Conservation (phyloP, 2,113 vertebrate genomes). For the Paratilapia polleni region DNA sequence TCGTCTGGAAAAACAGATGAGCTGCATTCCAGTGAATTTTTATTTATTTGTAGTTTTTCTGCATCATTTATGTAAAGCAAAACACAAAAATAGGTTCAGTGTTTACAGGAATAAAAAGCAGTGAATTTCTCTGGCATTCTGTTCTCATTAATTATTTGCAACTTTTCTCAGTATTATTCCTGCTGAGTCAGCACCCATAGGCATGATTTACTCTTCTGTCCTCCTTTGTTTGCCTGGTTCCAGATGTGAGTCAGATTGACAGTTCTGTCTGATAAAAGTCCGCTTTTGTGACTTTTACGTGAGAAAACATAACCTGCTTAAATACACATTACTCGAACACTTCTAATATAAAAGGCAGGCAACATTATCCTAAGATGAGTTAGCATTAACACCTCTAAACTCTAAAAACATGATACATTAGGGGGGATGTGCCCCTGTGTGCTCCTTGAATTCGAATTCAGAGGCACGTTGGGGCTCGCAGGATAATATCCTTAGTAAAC, state of each 20-base stretch:
- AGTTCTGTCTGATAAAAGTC: neutral
- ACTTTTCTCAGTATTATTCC: neutral
- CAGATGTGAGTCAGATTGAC: neutral
- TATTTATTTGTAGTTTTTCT: neutral
- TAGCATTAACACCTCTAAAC: neutral
- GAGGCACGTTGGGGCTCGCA: no score
- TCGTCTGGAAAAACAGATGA: neutral
- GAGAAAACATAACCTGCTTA: neutral
- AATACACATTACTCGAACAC: neutral
- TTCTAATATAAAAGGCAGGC: neutral
- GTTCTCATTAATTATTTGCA: neutral
- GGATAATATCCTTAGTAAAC: neutral
- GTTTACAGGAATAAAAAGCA: neutral
- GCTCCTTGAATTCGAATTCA: no score
- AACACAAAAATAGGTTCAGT: neutral
- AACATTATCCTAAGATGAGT: neutral
- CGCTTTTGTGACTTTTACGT: neutral
- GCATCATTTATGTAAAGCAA: neutral
- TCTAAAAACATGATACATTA: neutral
- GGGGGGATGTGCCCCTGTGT: neutral
- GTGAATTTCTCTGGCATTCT: neutral
- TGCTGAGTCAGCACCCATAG: neutral
- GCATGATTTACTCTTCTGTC: neutral
- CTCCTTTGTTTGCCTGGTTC: neutral
- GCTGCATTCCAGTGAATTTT: neutral